Base-by-base conservation (phyloP, 1,140 invertebrate genomes). In the Lordiphosa clarofinis region DNA sequence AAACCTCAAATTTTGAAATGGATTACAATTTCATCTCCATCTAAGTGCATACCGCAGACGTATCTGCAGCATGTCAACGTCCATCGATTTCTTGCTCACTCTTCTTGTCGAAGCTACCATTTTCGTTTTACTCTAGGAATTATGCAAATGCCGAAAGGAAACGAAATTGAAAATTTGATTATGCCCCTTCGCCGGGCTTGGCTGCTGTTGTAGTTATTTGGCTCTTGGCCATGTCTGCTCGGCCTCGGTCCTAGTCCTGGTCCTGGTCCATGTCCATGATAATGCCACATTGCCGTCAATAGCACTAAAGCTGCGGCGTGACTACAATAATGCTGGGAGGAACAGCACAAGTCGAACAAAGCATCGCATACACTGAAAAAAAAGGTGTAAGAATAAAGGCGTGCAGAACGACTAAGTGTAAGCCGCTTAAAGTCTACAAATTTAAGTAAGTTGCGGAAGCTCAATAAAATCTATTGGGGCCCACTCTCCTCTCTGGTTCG, bases 131-230 rank as follows among this genome's bases (percentile, higher is more conserved):
- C 50, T 36, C 19, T 33, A 31, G 40, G 62, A 70, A 69, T 60
- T 69, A 65, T 69, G 66, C 56, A 66, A 70, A 70, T 66, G 52
- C 39, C 53, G 28, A 54, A 54, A 71, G 57, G 47, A 61, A 53
- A 36, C 48, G 39, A 53, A 66, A 70, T 56, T 60, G 56, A 66
- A 71, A 71, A 67, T 67, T 71, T 67, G 57, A 71, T 71, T 67
- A 58, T 68, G 60, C 33, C 15, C 31, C 15, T 12, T 12, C 21
- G 47, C 31, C 33, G 13, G 19, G 47, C 40, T 11, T 15, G 4
- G 44, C 24, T 19, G 24, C 19, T 56, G 57, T 33, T 49, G 21
- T 38, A 40, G 54, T 49, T 68, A 56, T 21, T 52, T 60, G 33
- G 44, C 47, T 56, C 21, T 47, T 33, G 28, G 21, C 46, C 24